Evolutionary conservation across 2,113 vertebrate genomes (phyloP).

Genomic region (Thalassoma bifasciatum): DNA sequence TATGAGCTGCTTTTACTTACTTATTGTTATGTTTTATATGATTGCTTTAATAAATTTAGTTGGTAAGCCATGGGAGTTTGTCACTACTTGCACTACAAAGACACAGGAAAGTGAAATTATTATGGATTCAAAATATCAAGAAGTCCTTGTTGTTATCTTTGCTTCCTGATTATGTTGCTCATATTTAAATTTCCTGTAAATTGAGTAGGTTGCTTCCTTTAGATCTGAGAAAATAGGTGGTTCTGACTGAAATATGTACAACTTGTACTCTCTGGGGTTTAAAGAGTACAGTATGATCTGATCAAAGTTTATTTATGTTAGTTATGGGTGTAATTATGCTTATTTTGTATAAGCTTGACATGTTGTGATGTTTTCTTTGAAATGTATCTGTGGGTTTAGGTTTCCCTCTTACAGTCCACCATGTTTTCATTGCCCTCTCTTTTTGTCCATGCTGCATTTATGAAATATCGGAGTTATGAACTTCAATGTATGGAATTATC

Average conservation of each 20-base stretch:
- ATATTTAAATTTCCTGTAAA: background rate
- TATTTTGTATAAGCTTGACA: background rate
- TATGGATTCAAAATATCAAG: background rate
- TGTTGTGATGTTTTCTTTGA: background rate
- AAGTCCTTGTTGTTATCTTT: background rate
- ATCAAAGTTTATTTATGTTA: background rate
- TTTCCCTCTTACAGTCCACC: background rate
- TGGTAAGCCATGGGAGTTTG: background rate
- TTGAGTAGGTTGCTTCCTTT: background rate
- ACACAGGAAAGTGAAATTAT: too few species aligned
- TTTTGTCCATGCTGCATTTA: constrained; percentile 5
- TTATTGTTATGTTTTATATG: background rate
- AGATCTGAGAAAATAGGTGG: background rate
- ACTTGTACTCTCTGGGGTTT: background rate
- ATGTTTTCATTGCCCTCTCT: constrained; percentile 11
- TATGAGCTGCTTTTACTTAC: background rate
- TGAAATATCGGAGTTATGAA: background rate
- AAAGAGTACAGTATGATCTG: background rate
- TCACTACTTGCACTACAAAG: background rate
- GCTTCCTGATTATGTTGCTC: background rate
- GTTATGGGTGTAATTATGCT: too few species aligned
- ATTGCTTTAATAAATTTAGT: constrained; percentile 21
- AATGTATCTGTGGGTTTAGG: background rate
- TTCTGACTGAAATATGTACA: background rate
- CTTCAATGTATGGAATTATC: fast-evolving